phyloP scores from a whole-genome alignment of 2,113 vertebrate species.

The Anoplopoma fimbria region DNA sequence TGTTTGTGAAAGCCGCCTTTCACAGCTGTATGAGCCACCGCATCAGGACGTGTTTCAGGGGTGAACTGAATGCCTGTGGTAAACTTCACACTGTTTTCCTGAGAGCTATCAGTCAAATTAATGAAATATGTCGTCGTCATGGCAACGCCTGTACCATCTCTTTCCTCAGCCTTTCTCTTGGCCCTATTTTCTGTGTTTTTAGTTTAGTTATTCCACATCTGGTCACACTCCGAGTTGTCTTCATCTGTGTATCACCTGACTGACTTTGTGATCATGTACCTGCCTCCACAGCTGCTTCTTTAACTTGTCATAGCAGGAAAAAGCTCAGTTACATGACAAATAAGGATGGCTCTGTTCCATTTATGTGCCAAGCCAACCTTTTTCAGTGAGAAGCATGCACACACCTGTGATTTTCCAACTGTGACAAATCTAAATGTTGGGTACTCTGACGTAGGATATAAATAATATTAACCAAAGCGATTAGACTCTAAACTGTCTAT shows the following conservation, averaged over 20 bases:
- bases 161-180: slow-evolving; percentile 1
- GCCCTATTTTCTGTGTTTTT: not conserved
- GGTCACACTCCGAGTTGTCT: not conserved
- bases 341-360: not conserved
- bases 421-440: not conserved
- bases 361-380: not conserved
- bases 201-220: not conserved
- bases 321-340: not conserved
- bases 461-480: not conserved
- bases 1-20: slow-evolving; percentile 14
- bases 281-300: not conserved
- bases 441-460: not conserved
- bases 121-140: slow-evolving; percentile 20
- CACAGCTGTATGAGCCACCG: not conserved
- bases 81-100: slow-evolving; percentile 4
- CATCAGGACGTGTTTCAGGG: slow-evolving; percentile 9
- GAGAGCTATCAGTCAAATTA: slow-evolving; percentile 34
- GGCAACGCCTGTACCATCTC: not conserved
- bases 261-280: not conserved
- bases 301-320: not conserved
- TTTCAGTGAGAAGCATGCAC: not conserved
- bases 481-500: not conserved
- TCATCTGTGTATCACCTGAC: not conserved
- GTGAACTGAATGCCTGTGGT: not conserved
- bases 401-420: slow-evolving; percentile 8